phyloP scores from a whole-genome alignment of 1,140 invertebrate species.

The Drosophila malerkotliana region DNA sequence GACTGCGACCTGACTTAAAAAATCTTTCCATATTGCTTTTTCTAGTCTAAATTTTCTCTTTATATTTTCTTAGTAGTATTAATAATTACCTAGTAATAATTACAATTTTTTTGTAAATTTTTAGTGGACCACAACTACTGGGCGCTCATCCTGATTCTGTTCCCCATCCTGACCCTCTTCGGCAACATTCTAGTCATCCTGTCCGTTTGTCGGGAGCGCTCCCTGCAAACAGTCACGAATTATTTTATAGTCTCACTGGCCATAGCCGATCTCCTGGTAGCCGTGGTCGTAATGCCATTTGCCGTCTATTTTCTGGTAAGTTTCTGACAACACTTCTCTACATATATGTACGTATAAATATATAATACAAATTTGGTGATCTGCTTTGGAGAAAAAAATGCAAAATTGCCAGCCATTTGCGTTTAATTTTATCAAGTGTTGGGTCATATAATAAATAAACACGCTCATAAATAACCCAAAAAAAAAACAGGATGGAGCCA shows the following conservation, averaged over 20 bases:
- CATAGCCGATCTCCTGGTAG: constrained; percentile 98
- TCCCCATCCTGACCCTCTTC: constrained; percentile 97
- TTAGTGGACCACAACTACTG: constrained; percentile 89
- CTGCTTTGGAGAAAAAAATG: constrained; percentile 49
- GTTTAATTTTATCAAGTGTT: constrained; percentile 80
- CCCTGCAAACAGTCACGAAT: constrained; percentile 97
- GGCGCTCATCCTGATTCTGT: constrained; percentile 93
- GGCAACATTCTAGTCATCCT: constrained; percentile 98
- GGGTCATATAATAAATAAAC: constrained; percentile 79
- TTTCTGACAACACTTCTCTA: constrained; percentile 39
- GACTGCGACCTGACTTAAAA: too few species aligned
- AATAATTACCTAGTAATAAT: background rate
- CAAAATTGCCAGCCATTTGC: constrained; percentile 71
- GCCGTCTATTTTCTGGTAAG: constrained; percentile 98
- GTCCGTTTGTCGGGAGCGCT: constrained; percentile 94
- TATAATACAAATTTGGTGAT: background rate
- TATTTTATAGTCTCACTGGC: constrained; percentile 99
- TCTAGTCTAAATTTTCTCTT: too few species aligned
- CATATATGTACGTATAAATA: background rate
- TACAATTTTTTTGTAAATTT: constrained; percentile 4
- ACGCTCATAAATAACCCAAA: constrained; percentile 69
- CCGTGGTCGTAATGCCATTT: constrained; percentile 98
- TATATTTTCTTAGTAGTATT: background rate
- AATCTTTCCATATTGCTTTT: too few species aligned
- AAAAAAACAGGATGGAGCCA: constrained; percentile 6